Percentiles rank a stretch among this genome's conserved stretches.
Evolutionary conservation across 2,888 invertebrate genomes (phyloP).

Genomic region (Encarsia formosa): DNA sequence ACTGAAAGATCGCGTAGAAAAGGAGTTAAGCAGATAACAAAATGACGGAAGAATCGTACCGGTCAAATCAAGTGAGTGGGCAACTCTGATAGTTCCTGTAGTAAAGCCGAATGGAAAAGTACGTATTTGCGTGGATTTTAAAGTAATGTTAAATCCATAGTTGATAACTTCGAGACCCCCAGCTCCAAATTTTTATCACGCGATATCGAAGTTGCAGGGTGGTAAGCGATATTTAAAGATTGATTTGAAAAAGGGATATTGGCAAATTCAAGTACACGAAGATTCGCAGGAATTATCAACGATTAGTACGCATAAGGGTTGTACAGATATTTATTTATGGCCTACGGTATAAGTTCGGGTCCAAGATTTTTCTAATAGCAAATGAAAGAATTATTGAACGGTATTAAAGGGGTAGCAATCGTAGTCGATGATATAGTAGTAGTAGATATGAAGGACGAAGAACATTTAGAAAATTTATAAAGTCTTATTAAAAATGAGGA

Average conservation of each 20-base stretch:
- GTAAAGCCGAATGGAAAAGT: conserved; percentile 10
- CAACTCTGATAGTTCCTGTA: conserved; percentile 10
- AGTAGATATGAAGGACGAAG: background rate
- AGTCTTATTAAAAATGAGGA: background rate
- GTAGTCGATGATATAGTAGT: background rate
- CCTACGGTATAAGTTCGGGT: background rate
- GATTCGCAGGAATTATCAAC: conserved; percentile 8
- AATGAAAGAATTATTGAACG: background rate
- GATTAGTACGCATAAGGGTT: conserved; percentile 5
- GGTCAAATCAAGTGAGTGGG: conserved; percentile 12
- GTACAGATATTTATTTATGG: background rate
- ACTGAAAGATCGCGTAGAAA: conserved; percentile 2
- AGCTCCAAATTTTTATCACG: conserved; percentile 11
- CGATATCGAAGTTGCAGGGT: conserved; percentile 11
- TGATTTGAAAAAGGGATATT: conserved; percentile 10
- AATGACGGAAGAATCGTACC: background rate
- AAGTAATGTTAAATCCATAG: conserved; percentile 7
- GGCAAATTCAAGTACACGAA: conserved; percentile 24
- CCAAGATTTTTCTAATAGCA: background rate
- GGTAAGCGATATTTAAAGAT: background rate
- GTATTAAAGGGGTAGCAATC: background rate
- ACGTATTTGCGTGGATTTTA: conserved; percentile 13
- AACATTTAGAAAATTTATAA: conserved; percentile 6
- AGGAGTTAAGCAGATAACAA: conserved; percentile 9
- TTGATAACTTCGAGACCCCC: conserved; percentile 6